phyloP scores from a whole-genome alignment of 2,888 invertebrate genomes.

The Hirtodrosophila cameraria region DNA sequence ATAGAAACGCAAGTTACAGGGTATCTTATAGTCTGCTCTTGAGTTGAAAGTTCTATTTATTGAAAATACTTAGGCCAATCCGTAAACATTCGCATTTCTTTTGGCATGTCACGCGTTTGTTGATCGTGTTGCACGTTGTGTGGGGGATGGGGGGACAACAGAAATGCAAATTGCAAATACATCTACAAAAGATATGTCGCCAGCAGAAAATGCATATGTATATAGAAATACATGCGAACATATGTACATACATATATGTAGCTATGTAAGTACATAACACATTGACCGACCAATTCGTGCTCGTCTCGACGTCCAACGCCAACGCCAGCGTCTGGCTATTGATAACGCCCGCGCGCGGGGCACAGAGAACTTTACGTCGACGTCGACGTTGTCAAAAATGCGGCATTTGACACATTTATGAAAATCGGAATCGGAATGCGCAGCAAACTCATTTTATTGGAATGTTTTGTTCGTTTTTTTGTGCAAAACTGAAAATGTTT shows the following conservation, averaged over 20 bases:
- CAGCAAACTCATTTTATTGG: conserved; percentile 76
- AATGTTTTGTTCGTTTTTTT: conserved; percentile 63
- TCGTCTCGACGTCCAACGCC: conserved; percentile 35
- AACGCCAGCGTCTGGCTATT: conserved; percentile 31
- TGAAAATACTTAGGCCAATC: conserved; percentile 21
- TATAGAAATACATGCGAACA: conserved; percentile 6
- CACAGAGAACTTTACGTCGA: conserved; percentile 23
- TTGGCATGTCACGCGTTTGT: conserved; percentile 63
- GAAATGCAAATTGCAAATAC: conserved; percentile 44
- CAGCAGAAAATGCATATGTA: conserved; percentile 27
- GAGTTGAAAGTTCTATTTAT: background rate
- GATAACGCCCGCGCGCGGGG: conserved; percentile 50
- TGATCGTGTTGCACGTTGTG: conserved; percentile 17
- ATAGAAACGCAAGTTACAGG: too few species aligned
- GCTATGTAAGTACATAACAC: conserved; percentile 29
- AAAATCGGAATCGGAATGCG: conserved; percentile 78
- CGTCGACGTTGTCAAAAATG: conserved; percentile 54
- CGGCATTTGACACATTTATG: conserved; percentile 79
- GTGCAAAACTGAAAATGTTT: conserved; percentile 58
- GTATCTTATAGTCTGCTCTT: too few species aligned
- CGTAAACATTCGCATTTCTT: conserved; percentile 42
- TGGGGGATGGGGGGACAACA: background rate
- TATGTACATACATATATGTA: background rate
- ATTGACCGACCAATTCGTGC: conserved; percentile 50
- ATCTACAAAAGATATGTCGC: conserved; percentile 41